phyloP scores from a whole-genome alignment of 2,797 vertebrate species.

The Macropus fuliginosus region DNA sequence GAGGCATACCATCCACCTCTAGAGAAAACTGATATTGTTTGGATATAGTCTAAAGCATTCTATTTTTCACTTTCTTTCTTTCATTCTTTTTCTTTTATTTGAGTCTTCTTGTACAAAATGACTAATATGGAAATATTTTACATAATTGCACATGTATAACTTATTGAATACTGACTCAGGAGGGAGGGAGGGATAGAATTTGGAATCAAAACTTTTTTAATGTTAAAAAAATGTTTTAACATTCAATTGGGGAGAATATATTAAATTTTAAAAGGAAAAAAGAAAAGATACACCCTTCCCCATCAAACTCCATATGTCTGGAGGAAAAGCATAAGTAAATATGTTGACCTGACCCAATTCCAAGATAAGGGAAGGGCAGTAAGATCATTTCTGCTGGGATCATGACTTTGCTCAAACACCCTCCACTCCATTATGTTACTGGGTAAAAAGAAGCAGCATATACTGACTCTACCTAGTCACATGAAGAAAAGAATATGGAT shows the following conservation, averaged over 20 bases:
- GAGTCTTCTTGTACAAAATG: neutral
- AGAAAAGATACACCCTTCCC: too few species aligned
- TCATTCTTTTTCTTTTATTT: too few species aligned
- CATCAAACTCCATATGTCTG: neutral
- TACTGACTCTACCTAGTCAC: too few species aligned
- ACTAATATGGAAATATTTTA: neutral
- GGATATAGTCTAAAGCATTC: neutral
- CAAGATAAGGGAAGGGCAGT: neutral
- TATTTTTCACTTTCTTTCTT: neutral
- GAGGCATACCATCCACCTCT: too few species aligned
- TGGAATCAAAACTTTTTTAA: neutral
- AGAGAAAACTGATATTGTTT: too few species aligned
- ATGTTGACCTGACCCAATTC: accelerated
- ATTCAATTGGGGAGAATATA: neutral
- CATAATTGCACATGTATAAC: neutral
- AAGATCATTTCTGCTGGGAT: neutral
- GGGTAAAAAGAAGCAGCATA: neutral
- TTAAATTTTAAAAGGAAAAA: neutral
- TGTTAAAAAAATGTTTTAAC: too few species aligned
- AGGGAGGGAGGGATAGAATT: neutral
- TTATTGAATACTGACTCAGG: neutral
- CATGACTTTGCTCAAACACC: neutral
- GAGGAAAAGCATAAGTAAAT: neutral
- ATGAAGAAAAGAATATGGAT: too few species aligned
- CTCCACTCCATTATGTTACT: neutral